Percentiles rank a stretch among this genome's conserved stretches.
These are phyloP conservation scores for Rutpela maculata DNA, from an alignment of 2,888 invertebrate genomes.

Conservation along the genomic window DNA sequence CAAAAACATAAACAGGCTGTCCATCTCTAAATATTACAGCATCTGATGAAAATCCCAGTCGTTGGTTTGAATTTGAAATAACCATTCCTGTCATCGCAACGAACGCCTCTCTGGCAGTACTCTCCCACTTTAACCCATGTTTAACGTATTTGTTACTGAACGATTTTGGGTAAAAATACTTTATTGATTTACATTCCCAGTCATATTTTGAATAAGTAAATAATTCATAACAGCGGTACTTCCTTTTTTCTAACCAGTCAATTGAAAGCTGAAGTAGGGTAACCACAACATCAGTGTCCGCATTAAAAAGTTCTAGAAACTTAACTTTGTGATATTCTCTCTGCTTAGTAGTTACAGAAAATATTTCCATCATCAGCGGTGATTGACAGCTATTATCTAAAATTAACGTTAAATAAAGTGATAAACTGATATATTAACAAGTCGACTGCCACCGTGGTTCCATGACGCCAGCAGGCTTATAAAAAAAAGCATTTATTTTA, in stretches of 20 bases:
- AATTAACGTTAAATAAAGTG: slow-evolving; percentile 1
- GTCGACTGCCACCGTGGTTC: too few species aligned
- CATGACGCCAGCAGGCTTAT: too few species aligned
- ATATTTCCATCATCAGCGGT: slow-evolving; percentile 22
- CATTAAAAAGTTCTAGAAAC: slow-evolving; percentile 31
- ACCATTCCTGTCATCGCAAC: slow-evolving; percentile 11
- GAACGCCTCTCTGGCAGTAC: slow-evolving; percentile 18
- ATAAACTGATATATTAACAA: too few species aligned
- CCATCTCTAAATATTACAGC: slow-evolving; percentile 40
- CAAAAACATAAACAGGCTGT: too few species aligned
- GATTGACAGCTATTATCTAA: slow-evolving; percentile 40
- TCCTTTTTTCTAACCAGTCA: slow-evolving; percentile 14
- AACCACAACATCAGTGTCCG: slow-evolving; percentile 18
- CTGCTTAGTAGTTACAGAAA: not conserved
- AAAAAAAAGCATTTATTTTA: too few species aligned
- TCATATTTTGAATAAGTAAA: slow-evolving; percentile 20
- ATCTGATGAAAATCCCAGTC: slow-evolving; percentile 44
- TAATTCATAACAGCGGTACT: slow-evolving; percentile 21
- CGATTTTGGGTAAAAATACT: slow-evolving; percentile 26
- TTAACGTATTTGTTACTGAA: slow-evolving; percentile 23
- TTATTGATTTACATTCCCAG: slow-evolving; percentile 16
- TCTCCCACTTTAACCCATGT: slow-evolving; percentile 18
- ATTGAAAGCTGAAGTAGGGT: slow-evolving; percentile 24
- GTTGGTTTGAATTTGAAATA: slow-evolving; percentile 29
- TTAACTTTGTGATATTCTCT: slow-evolving; percentile 13